Evolutionary conservation across 2,888 invertebrate species (phyloP).

Genomic region (Oxystoma pomonae): DNA sequence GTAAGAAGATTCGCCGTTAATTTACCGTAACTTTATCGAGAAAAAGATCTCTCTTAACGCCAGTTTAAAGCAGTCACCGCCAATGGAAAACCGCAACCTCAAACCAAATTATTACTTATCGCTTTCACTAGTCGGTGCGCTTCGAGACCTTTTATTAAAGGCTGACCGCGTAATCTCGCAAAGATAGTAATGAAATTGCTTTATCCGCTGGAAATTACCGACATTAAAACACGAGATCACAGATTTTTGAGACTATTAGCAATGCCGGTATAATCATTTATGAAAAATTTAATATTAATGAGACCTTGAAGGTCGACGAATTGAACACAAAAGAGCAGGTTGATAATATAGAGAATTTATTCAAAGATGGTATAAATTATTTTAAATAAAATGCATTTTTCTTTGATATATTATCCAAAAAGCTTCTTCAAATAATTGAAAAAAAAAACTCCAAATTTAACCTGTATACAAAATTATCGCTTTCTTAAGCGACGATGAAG

Average conservation of each 20-base stretch:
- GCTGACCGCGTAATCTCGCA: not conserved
- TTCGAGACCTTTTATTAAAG: not conserved
- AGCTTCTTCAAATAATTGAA: too few species aligned
- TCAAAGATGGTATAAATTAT: too few species aligned
- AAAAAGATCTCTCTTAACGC: not conserved
- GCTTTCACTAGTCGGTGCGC: not conserved
- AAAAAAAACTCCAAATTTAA: too few species aligned
- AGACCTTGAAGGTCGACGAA: not conserved
- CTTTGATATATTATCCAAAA: too few species aligned
- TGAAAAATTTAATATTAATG: not conserved
- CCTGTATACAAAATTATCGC: too few species aligned
- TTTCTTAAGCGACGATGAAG: too few species aligned
- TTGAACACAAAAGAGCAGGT: not conserved
- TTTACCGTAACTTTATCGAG: not conserved
- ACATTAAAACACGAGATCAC: not conserved
- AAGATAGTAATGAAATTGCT: not conserved
- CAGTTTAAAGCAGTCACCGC: not conserved
- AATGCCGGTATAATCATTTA: not conserved
- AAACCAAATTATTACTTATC: not conserved
- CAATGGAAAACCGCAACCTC: not conserved
- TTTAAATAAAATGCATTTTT: too few species aligned
- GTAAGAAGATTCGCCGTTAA: not conserved
- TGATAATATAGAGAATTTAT: too few species aligned
- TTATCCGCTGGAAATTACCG: not conserved
- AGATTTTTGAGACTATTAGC: not conserved